phyloP scores from a whole-genome alignment of 2,888 invertebrate species.

The Diplolepis rosae region DNA sequence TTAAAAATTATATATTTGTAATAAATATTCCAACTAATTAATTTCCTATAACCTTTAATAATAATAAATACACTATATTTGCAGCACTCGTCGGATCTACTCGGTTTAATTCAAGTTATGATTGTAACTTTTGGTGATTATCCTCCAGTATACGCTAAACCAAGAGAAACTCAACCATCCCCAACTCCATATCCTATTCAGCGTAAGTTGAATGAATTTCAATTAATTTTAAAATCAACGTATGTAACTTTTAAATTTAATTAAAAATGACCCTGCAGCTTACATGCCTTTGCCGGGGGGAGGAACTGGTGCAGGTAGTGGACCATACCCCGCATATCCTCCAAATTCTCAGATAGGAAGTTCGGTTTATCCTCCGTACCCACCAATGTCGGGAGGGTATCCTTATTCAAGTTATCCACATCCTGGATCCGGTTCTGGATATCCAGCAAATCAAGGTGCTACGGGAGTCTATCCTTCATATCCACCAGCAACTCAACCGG shows the following conservation, averaged over 20 bases:
- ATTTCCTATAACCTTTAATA: background rate
- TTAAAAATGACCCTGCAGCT: constrained; percentile 57
- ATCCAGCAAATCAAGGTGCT: constrained; percentile 66
- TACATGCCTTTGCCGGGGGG: constrained; percentile 69
- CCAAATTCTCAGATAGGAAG: constrained; percentile 53
- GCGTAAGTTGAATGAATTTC: constrained; percentile 71
- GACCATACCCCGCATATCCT: constrained; percentile 59
- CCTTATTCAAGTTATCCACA: constrained; percentile 72
- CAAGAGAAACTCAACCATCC: constrained; percentile 73
- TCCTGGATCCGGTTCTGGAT: constrained; percentile 67
- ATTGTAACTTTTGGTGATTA: constrained; percentile 94
- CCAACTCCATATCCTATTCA: constrained; percentile 76
- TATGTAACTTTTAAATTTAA: no score
- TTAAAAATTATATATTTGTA: background rate
- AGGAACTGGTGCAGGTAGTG: constrained; percentile 43
- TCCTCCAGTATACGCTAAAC: constrained; percentile 93
- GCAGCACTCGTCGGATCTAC: constrained; percentile 86
- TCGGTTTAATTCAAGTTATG: constrained; percentile 93
- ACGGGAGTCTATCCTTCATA: constrained; percentile 71
- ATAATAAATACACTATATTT: constrained; percentile 26
- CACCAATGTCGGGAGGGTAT: constrained; percentile 60
- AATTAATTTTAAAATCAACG: no score
- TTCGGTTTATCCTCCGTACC: constrained; percentile 60
- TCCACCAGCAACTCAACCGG: constrained; percentile 64
- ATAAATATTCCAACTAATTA: background rate